Percentiles rank a stretch among this genome's conserved stretches.
Evolutionary conservation across 2,113 vertebrate species (phyloP).

Genomic region (Cinclus mexicanus): DNA sequence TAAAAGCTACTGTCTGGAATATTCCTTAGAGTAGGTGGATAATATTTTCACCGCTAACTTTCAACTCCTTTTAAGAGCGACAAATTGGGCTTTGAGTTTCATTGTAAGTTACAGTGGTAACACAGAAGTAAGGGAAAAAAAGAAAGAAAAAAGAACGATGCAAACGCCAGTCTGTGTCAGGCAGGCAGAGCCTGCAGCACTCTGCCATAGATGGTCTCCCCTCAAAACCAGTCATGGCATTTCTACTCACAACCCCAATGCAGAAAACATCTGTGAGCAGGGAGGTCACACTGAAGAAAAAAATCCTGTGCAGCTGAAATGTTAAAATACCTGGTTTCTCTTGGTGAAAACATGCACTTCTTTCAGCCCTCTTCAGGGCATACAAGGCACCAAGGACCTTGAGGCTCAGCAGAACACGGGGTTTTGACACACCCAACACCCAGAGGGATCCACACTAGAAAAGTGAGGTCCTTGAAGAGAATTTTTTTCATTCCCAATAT

Average conservation of each 20-base stretch:
- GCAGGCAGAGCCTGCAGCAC: background rate
- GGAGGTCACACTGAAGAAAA: background rate
- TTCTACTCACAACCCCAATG: background rate
- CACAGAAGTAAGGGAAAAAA: background rate
- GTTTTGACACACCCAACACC: background rate
- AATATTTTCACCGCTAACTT: background rate
- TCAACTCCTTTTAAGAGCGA: background rate
- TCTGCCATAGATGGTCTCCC: background rate
- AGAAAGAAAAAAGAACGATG: fast-evolving
- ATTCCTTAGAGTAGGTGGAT: background rate
- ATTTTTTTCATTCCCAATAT: background rate
- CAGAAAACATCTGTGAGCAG: background rate
- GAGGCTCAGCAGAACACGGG: background rate
- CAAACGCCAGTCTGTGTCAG: background rate
- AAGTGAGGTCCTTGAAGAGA: background rate
- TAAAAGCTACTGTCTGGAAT: background rate
- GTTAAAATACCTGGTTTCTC: background rate
- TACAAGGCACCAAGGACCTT: fast-evolving
- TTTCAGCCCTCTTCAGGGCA: background rate
- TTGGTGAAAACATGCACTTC: background rate
- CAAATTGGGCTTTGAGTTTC: background rate
- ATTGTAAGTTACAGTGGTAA: background rate
- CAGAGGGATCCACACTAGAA: background rate
- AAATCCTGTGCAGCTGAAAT: background rate
- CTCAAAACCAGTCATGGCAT: background rate